These are phyloP conservation scores for Acanthoscelides obtectus DNA, from an alignment of 2,888 invertebrate genomes.

Conservation along the genomic window DNA sequence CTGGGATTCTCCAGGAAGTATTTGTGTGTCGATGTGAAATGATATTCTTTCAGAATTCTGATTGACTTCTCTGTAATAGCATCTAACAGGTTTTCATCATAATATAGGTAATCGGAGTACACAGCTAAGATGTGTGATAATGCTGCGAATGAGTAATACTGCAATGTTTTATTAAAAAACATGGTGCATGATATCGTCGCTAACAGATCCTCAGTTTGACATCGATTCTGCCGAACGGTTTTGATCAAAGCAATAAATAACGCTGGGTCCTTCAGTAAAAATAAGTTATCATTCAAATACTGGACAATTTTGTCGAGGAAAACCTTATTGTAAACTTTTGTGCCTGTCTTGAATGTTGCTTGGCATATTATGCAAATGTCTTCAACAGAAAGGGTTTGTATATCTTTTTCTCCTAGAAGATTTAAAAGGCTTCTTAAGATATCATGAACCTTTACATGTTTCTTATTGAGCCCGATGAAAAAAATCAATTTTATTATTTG, in stretches of 20 bases:
- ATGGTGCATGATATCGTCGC: constrained; percentile 41
- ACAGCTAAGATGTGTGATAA: constrained; percentile 45
- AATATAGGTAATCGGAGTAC: constrained; percentile 44
- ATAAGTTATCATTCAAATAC: constrained; percentile 39
- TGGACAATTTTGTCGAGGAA: constrained; percentile 36
- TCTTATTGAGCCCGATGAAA: constrained; percentile 43
- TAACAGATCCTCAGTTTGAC: constrained; percentile 41
- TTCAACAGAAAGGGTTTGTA: constrained; percentile 35
- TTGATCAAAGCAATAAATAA: constrained; percentile 46
- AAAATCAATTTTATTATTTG: constrained; percentile 43
- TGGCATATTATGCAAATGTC: constrained; percentile 45
- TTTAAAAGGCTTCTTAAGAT: constrained; percentile 35
- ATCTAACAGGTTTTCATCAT: constrained; percentile 37
- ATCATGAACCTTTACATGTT: constrained; percentile 29
- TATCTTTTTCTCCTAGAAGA: constrained; percentile 24
- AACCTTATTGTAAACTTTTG: constrained; percentile 35
- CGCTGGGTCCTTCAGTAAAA: constrained; percentile 40
- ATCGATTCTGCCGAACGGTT: constrained; percentile 42
- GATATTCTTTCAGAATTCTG: constrained; percentile 28
- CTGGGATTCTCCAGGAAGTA: constrained; percentile 33
- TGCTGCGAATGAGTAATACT: constrained; percentile 40
- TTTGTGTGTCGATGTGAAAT: constrained; percentile 20
- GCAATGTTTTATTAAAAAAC: constrained; percentile 39
- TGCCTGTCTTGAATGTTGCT: constrained; percentile 44
- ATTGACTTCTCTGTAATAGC: constrained; percentile 36